Percentiles rank a stretch among this genome's conserved stretches.
Evolutionary conservation across 2,888 invertebrate genomes (phyloP).

Genomic region (Dascillus cervinus): DNA sequence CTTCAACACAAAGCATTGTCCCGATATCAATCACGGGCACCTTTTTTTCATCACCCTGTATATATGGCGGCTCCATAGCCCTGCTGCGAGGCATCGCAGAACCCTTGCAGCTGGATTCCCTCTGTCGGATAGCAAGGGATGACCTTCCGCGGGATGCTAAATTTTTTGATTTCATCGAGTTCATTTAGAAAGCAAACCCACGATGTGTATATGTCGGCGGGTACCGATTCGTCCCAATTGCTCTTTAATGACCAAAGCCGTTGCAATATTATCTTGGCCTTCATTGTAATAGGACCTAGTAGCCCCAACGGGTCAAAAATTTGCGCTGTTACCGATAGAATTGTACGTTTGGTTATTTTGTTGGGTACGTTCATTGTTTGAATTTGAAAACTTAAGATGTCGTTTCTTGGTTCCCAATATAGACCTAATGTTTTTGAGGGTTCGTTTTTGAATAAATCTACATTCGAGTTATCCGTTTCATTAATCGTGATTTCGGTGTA

Average conservation of each 20-base stretch:
- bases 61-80: conserved; percentile 2
- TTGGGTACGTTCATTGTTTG: background rate
- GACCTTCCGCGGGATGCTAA: background rate
- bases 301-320: conserved; percentile 5
- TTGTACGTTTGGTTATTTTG: conserved; percentile 1
- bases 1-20: no score
- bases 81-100: conserved; percentile 1
- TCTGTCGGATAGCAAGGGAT: background rate
- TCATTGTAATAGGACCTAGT: conserved; percentile 1
- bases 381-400: conserved; percentile 4
- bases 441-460: conserved; percentile 2
- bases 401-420: conserved; percentile 4
- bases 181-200: background rate
- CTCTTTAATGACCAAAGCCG: conserved; percentile 2
- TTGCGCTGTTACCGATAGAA: background rate
- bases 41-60: no score
- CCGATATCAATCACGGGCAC: no score
- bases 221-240: conserved; percentile 3
- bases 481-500: background rate
- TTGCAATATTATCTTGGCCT: conserved; percentile 1
- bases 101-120: conserved; percentile 1
- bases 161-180: background rate
- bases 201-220: background rate
- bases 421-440: conserved; percentile 6
- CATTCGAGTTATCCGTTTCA: background rate